A percentile compares a stretch with the other conserved stretches of the same genome.
phyloP scores from a whole-genome alignment of 1,140 invertebrate genomes.

The Drosophila pruinosa region DNA sequence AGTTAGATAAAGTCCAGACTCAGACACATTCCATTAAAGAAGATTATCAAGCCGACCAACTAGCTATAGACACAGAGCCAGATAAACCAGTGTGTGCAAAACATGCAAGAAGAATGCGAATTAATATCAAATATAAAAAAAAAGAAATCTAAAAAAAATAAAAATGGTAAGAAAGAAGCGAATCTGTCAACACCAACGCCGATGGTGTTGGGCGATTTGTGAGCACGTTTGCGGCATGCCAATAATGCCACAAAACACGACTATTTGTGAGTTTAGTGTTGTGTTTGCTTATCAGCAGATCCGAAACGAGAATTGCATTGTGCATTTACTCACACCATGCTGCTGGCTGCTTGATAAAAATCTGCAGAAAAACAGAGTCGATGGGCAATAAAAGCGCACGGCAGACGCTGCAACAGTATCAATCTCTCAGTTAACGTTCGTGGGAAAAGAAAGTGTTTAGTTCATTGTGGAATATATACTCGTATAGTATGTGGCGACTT shows the following conservation, averaged over 20 bases:
- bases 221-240: slow-evolving; percentile 44
- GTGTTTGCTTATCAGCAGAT: slow-evolving; percentile 24
- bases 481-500: slow-evolving; percentile 73
- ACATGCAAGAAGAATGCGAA: slow-evolving; percentile 5
- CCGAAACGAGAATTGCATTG: slow-evolving; percentile 8
- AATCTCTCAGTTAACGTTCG: slow-evolving; percentile 26
- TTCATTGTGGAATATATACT: not conserved
- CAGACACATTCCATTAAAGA: not conserved
- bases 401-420: slow-evolving; percentile 2
- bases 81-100: not conserved
- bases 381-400: slow-evolving; percentile 30
- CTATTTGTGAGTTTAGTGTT: slow-evolving; percentile 11
- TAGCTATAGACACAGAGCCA: not conserved
- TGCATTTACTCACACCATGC: slow-evolving; percentile 31
- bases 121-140: not conserved
- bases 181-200: not conserved
- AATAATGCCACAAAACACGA: slow-evolving; percentile 9
- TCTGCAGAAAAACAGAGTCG: not conserved
- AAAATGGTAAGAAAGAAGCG: not conserved
- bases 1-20: not conserved
- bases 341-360: slow-evolving; percentile 17
- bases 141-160: not conserved
- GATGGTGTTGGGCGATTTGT: slow-evolving; percentile 28
- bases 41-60: not conserved
- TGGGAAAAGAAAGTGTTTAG: not conserved